These are phyloP conservation scores for Rhea pennata DNA, from an alignment of 2,113 vertebrate species.

Conservation along the genomic window DNA sequence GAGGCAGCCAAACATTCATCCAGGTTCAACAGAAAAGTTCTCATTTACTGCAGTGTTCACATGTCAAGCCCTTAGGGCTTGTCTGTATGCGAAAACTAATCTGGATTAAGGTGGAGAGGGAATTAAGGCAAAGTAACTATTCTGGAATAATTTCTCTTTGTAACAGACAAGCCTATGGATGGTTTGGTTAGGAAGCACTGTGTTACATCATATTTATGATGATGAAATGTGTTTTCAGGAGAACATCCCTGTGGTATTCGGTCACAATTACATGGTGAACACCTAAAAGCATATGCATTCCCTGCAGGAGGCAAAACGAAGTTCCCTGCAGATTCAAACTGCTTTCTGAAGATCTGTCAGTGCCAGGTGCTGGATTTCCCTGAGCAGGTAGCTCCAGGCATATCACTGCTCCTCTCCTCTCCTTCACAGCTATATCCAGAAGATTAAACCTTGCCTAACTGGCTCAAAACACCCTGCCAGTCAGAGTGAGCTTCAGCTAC, in stretches of 20 bases:
- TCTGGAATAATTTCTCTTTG: conserved; percentile 3
- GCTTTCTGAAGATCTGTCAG: background rate
- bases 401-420: background rate
- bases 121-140: background rate
- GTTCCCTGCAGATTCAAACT: background rate
- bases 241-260: conserved; percentile 12
- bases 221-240: conserved; percentile 51
- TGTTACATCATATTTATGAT: conserved; percentile 38
- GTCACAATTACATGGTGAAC: background rate
- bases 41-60: background rate
- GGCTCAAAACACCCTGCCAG: background rate
- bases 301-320: conserved; percentile 1
- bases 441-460: background rate
- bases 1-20: conserved; percentile 10
- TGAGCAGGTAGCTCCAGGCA: background rate
- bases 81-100: conserved; percentile 48
- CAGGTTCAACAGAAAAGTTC: conserved; percentile 9
- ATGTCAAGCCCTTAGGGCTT: conserved; percentile 28
- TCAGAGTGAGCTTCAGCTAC: background rate
- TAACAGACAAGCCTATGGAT: background rate
- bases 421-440: background rate
- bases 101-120: conserved; percentile 45
- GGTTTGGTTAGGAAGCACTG: background rate
- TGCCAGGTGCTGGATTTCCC: background rate
- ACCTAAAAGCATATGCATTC: conserved; percentile 30